Base-by-base conservation (phyloP, 2,797 vertebrate genomes). In the Enteromius thamalakanensis region DNA sequence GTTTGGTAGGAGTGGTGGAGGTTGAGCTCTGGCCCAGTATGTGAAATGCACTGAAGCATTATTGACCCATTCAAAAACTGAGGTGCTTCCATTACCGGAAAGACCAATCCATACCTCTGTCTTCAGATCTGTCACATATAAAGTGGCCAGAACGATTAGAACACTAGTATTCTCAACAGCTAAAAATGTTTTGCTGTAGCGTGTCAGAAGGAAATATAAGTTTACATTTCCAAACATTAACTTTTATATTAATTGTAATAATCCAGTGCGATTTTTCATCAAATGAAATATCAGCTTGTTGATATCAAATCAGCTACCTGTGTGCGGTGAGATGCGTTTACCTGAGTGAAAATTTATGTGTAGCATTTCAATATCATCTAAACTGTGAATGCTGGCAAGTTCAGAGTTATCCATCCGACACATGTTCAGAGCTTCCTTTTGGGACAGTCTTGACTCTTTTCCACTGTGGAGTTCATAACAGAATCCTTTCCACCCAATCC, bases 41-140 rank as follows among this genome's bases (percentile, higher is more conserved):
- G 97, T 98, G 86, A 97, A 97, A 65, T 90, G 93, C 60, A 97
- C 93, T 3, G 93, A 87, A 0, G 91, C 89, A 7, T 21, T 11
- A 91, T 98, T 94, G 1, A 92, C 92, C 98, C 97, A 99, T 55
- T 90, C 92, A 87, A 97, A 98, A 81, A 95, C 78, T 1, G 95
- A 87, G 14, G 93, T 89, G 26, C 82, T 87, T 0, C 90, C 89
- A 0, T 83, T 49, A 68, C 95, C 96, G 3, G 77, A 90, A 64
- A 99, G 94, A 79, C 98, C 97, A 8, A 94, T 95, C 98, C 98
- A 99, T 17, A 95, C 90, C 60, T 95, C 92, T 70, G 9, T 76
- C 85, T 89, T 92, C 95, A 96, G 87, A 83, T 90, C 71, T 83
- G 17, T 62, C 21, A 71, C 17, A 76, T 45, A 32, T 15, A 32